Base-by-base conservation (phyloP, 1,140 invertebrate species). In the Idris sp. region DNA sequence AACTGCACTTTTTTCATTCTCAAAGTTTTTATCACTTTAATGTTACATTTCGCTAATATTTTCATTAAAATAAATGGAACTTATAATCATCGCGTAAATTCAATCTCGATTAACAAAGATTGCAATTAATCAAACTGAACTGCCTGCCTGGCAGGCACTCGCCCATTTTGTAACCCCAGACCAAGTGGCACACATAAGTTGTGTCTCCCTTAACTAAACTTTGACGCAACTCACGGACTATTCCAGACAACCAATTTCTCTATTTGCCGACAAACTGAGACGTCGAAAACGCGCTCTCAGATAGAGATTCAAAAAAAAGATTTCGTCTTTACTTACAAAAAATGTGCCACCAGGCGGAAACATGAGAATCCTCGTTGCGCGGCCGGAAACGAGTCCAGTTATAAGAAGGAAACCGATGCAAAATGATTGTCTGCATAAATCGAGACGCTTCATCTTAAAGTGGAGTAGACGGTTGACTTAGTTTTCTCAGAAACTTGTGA, bases 261-360 rank as follows among this genome's bases (percentile, higher is more conserved):
- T 58, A 74, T 74, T 74, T 74, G 40, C 53, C 22, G 48, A 74
- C 30, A 48, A 64, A 51, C 54, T 54, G 43, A 62, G 46, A 61
- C 72, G 62, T 62, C 54, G 62, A 67, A 54, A 36, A 58, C 58
- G 48, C 11, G 33, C 54, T 54, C 22, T n/a, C n/a, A n/a, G n/a
- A n/a, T n/a, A 40, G 2, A 38, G 16, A 16, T 22, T 10, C 35
- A 35, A 28, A 25, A 13, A 31, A 38, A 35, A 14, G n/a, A 13
- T 4, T 11, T 13, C 8, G n/a, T 54, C 44, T 71, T 73, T 79
- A 87, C 86, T 87, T 67, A 87, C 86, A 71, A 86, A 86, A 61
- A 83, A 85, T 16, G 81, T 83, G 77, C 82, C 85, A 33, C 85
- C 84, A 48, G 86, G 86, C 2, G 64, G 61, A 31, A 87, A 87